Evolutionary conservation across 92 coral and sea anemone species (phyloP).

Genomic region (Heliopora coerulea): DNA sequence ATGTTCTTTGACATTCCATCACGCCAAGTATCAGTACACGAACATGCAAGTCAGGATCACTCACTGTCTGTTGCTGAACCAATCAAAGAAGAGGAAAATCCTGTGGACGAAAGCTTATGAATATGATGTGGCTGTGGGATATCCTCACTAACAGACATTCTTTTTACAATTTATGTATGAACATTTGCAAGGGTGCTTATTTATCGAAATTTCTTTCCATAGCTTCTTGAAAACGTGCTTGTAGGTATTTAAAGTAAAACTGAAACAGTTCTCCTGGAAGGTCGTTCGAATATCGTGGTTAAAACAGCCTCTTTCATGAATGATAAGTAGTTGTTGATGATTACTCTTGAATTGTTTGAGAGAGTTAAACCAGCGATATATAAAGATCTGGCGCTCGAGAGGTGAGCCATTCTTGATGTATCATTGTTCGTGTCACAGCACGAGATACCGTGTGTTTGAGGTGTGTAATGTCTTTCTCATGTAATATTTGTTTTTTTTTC

Average conservation of each 20-base stretch:
- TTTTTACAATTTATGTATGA: not conserved
- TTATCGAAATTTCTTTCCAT: not conserved
- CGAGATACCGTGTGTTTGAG: not conserved
- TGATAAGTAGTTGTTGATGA: no score
- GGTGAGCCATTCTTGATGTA: constrained; percentile 1
- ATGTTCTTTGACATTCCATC: not conserved
- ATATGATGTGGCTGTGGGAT: no score
- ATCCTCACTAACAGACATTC: no score
- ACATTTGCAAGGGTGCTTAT: not conserved
- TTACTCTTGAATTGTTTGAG: constrained; percentile 6
- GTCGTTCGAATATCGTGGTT: not conserved
- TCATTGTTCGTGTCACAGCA: constrained; percentile 29
- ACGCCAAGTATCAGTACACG: constrained; percentile 6
- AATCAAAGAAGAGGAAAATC: not conserved
- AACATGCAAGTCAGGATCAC: constrained; percentile 4
- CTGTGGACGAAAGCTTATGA: constrained; percentile 20
- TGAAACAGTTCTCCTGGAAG: not conserved
- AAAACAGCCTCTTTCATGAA: no score
- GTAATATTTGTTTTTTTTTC: constrained; percentile 22
- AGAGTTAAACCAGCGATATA: constrained; percentile 8
- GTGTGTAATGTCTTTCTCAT: not conserved
- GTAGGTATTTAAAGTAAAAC: not conserved
- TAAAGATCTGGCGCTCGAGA: not conserved
- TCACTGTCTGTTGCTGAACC: constrained; percentile 6
- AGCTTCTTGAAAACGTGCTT: no score